Evolutionary conservation across 2,113 vertebrate species (phyloP).

Genomic region (Psephotus haematonotus): DNA sequence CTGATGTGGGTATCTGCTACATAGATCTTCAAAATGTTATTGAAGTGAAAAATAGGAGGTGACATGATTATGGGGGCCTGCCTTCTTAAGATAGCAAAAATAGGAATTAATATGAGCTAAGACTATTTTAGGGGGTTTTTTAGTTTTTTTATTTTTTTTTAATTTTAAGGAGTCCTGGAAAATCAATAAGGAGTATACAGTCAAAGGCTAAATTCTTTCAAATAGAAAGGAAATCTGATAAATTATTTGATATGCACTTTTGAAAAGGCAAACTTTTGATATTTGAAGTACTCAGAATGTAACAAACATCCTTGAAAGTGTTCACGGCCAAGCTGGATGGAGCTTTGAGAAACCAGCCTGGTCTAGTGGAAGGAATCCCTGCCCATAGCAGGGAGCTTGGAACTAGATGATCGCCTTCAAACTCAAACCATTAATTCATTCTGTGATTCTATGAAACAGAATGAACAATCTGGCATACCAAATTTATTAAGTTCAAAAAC

Average conservation of each 20-base stretch:
- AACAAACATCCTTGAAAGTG: background rate
- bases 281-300: background rate
- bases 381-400: background rate
- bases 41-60: background rate
- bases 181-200: background rate
- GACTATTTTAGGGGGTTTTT: background rate
- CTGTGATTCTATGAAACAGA: background rate
- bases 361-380: background rate
- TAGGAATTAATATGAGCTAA: background rate
- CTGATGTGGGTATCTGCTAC: background rate
- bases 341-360: background rate
- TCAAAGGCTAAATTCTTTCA: background rate
- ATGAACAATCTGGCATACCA: background rate
- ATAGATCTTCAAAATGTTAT: background rate
- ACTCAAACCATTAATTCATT: background rate
- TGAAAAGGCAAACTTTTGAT: background rate
- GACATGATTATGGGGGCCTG: background rate
- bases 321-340: background rate
- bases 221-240: background rate
- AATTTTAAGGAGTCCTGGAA: background rate
- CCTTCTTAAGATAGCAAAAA: background rate
- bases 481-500: background rate
- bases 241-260: background rate
- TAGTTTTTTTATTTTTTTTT: too few relatives aligned
- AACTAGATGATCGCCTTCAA: background rate